Base-by-base conservation (phyloP, 2,888 invertebrate species). In the Eustalomyia histrio region DNA sequence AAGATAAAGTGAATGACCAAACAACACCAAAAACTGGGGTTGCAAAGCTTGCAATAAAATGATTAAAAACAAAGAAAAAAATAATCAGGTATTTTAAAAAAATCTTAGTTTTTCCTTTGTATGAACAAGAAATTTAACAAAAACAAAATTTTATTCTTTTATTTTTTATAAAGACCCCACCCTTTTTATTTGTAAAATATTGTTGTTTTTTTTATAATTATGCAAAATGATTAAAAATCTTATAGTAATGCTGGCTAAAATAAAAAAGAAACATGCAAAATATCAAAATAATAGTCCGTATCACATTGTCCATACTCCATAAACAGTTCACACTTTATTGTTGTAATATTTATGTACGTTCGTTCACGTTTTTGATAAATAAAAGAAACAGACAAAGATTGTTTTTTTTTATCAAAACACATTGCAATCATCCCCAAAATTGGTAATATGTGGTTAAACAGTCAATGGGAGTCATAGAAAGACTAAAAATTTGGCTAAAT, bases 1-100 rank as follows among this genome's bases (percentile, higher is more conserved):
- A 69, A 58, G 43, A 52, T 60, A 18, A 52, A 58, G 58, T 72
- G 65, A 65, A 72, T 53, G 76, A 67, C 76, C 65, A 71, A 58
- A 58, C 47, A 24, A 64, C 39, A 65, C 18, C 24, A 57, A 58
- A 55, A 64, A 29, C 58, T 65, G 61, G 72, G 72, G 72, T 78
- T 72, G 78, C 53, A 72, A 65, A 76, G 6, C 16, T 47, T n/a
- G 43, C 16, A 47, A n/a, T 47, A 63, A 24, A 64, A 16, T 5
- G 8, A 53, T 10, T n/a, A 18, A 60, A 67, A 18, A 35, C 9
- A 60, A 60, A 72, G 43, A 72, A 72, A 78, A 78, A 78, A 65
- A 65, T 14, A 65, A 71, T 65, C 24, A 53, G 58, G 64, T 65
- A 60, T 76, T 43, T 53, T 47, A n/a, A 47, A 47, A n/a, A n/a